Base-by-base conservation (phyloP, 2,888 invertebrate species). In the Limnephilus rhombicus region DNA sequence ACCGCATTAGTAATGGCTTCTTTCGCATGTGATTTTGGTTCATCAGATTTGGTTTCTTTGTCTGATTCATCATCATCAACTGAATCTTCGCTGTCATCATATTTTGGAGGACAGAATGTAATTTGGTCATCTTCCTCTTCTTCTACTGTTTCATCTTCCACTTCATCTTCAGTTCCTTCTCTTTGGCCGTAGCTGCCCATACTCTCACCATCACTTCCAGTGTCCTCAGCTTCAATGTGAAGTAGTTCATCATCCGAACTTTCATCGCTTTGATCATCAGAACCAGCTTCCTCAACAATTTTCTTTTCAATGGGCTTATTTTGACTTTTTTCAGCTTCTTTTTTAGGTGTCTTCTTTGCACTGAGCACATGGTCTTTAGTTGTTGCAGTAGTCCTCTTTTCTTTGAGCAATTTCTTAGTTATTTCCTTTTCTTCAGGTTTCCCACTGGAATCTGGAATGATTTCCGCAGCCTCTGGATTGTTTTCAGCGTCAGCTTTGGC, bases 91-190 rank as follows among this genome's bases (percentile, higher is more conserved):
- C 49, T 90, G 24, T 31, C 15, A 41, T 11, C 41, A 37, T 13
- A 34, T 45, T 11, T 85, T 45, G 37, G 80, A 88, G 53, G n/a
- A 37, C 83, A 37, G 37, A 37, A 41, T 37, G 83, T 41, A 34
- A 83, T 83, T 45, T 80, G 11, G 9, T 85, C 87, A 53, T 90
- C 90, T 34, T 90, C 85, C 45, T 85, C 37, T 82, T 82, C 68
- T 49, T 89, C 91, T 24, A 80, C 80, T 85, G 68, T 85, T n/a
- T 81, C 83, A 87, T 91, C 80, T 68, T 68, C 68, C 24, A 37
- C 82, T 90, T 90, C 91, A 29, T 82, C 80, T 82, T 91, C 80
- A 89, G 31, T 41, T 91, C 91, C 18, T 88, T 89, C 34, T 82
- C 45, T 41, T 53, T 89, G 29, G 24, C 29, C 24, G 15, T 82